Conservation (phyloP, 2,888 invertebrate genomes). For the Stenurella melanura region DNA sequence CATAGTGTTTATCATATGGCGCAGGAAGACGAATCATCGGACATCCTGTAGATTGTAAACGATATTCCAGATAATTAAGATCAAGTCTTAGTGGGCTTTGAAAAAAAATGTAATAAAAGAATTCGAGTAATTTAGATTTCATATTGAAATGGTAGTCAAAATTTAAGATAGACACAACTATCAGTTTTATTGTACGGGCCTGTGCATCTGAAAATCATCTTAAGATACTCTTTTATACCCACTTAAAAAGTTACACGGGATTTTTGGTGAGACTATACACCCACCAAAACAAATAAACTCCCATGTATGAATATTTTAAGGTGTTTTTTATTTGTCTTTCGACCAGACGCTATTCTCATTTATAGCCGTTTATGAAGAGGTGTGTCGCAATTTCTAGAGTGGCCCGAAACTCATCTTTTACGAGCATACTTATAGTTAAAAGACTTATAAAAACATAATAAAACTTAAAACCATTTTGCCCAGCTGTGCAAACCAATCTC, state of each 20-base stretch:
- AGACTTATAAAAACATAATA: background rate
- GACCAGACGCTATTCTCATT: constrained; percentile 11
- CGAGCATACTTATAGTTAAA: constrained; percentile 7
- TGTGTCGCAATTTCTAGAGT: constrained; percentile 24
- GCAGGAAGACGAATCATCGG: no score
- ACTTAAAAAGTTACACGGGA: constrained; percentile 18
- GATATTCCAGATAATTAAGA: no score
- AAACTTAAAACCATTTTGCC: background rate
- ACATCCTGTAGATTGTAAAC: no score
- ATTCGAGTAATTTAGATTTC: no score
- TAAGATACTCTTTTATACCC: constrained; percentile 12
- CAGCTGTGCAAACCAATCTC: background rate
- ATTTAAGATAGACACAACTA: background rate
- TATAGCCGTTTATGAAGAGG: constrained; percentile 21
- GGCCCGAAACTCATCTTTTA: constrained; percentile 1
- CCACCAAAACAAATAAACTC: constrained; percentile 24
- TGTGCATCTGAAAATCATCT: background rate
- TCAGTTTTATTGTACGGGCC: background rate
- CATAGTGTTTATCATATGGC: no score
- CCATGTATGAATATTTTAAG: background rate
- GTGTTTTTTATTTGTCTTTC: constrained; percentile 23
- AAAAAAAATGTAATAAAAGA: no score
- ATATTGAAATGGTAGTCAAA: background rate
- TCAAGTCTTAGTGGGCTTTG: no score
- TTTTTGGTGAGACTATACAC: constrained; percentile 16